phyloP scores from a whole-genome alignment of 2,888 invertebrate species.

The Mimumesa dahlbomi region DNA sequence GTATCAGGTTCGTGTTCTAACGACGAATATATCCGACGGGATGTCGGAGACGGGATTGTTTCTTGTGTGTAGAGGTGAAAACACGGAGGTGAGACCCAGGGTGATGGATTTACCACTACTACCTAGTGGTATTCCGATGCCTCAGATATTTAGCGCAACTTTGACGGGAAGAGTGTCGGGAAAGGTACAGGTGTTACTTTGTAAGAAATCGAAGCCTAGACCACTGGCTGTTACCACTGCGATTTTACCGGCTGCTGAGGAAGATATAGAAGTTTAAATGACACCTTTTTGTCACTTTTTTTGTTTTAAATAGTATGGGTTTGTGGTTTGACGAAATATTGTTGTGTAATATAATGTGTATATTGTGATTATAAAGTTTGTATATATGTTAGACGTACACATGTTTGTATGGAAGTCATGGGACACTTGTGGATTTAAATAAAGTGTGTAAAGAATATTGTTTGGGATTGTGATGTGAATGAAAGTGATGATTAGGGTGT shows the following conservation, averaged over 20 bases:
- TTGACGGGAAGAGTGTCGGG: constrained; percentile 67
- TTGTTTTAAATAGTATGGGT: too few species aligned
- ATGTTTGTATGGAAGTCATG: too few species aligned
- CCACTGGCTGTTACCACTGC: constrained; percentile 68
- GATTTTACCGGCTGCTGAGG: constrained; percentile 72
- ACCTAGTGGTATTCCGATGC: constrained; percentile 71
- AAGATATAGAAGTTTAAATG: constrained; percentile 73
- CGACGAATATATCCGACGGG: constrained; percentile 72
- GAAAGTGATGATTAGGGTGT: too few species aligned
- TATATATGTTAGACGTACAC: too few species aligned
- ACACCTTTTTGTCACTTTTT: too few species aligned
- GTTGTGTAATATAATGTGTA: too few species aligned
- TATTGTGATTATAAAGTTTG: too few species aligned
- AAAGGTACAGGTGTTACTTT: constrained; percentile 72
- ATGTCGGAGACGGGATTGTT: constrained; percentile 68
- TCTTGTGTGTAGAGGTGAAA: constrained; percentile 70
- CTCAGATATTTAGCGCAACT: constrained; percentile 67
- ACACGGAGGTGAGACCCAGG: constrained; percentile 70
- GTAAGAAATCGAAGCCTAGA: constrained; percentile 65
- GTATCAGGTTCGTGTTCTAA: constrained; percentile 70
- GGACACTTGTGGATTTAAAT: too few species aligned
- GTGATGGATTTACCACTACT: constrained; percentile 70
- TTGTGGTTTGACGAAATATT: too few species aligned
- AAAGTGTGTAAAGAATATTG: too few species aligned
- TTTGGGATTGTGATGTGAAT: too few species aligned